These are phyloP conservation scores for Drosophila insularis DNA, from an alignment of 1,140 invertebrate species.

Conservation along the genomic window DNA sequence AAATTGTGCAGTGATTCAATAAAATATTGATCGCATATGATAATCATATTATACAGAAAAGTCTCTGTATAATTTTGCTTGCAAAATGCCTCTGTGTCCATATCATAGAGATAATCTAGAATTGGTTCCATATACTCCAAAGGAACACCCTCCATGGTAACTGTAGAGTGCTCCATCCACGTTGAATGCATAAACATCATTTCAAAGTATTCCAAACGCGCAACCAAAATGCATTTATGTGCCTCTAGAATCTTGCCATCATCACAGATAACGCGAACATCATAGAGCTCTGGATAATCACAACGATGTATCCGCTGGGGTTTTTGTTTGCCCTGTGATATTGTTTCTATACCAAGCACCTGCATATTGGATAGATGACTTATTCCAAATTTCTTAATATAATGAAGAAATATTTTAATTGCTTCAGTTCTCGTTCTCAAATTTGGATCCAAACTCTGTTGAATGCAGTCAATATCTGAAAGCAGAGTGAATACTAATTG, in stretches of 20 bases:
- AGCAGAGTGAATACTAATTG: neutral
- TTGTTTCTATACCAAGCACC: constrained; percentile 22
- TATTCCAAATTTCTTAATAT: constrained; percentile 61
- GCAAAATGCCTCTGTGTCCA: constrained; percentile 83
- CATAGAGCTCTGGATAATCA: constrained; percentile 84
- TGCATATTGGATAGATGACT: constrained; percentile 49
- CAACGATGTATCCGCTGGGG: constrained; percentile 54
- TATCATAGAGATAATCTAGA: constrained; percentile 86
- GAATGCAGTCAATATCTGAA: constrained; percentile 70
- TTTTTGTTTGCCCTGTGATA: constrained; percentile 45
- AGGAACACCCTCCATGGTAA: constrained; percentile 69
- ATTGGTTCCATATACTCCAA: constrained; percentile 83
- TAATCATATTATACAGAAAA: constrained; percentile 85
- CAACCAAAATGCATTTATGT: constrained; percentile 88
- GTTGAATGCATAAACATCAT: constrained; percentile 86
- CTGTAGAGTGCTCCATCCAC: constrained; percentile 85
- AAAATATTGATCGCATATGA: constrained; percentile 87
- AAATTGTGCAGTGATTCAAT: constrained; percentile 85
- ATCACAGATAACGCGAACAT: constrained; percentile 84
- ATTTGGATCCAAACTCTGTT: constrained; percentile 63
- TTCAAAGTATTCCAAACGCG: constrained; percentile 88
- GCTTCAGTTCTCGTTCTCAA: constrained; percentile 33
- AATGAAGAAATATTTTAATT: constrained; percentile 58
- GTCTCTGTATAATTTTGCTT: constrained; percentile 83
- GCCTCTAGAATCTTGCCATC: constrained; percentile 84